Percentiles rank a stretch among this genome's conserved stretches.
Conservation (phyloP, 2,113 vertebrate species). For the Notechis scutatus region DNA sequence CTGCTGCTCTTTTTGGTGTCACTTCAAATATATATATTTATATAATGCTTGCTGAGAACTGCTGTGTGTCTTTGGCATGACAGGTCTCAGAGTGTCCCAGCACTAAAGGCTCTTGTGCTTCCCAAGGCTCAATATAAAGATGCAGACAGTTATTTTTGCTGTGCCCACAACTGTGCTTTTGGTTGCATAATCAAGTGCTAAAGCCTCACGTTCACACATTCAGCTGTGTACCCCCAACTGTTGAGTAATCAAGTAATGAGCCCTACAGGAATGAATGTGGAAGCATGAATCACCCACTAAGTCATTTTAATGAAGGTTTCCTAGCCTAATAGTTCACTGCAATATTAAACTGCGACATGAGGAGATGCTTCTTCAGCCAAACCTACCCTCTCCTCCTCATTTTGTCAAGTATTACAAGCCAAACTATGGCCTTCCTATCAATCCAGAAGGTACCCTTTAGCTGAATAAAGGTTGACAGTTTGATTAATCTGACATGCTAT, state of each 20-base stretch:
- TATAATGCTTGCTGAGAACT: background rate
- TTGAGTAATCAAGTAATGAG: conserved; percentile 23
- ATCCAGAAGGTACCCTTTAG: conserved; percentile 25
- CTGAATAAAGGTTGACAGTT: conserved; percentile 35
- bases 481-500: conserved; percentile 40
- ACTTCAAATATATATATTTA: background rate
- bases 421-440: conserved; percentile 35
- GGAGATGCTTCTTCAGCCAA: conserved; percentile 12
- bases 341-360: conserved; percentile 25
- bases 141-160: background rate
- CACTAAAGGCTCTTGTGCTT: background rate
- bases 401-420: conserved; percentile 36
- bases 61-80: background rate
- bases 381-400: conserved; percentile 24
- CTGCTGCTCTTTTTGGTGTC: background rate
- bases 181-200: background rate
- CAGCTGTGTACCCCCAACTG: background rate
- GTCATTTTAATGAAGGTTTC: conserved; percentile 56
- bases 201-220: background rate
- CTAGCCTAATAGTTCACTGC: conserved; percentile 35
- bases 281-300: conserved; percentile 13
- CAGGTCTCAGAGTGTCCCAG: background rate
- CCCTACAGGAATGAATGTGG: background rate
- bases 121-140: background rate
- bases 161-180: background rate